Evolutionary conservation across 2,113 vertebrate species (phyloP).

Genomic region (Regulus satrapa): DNA sequence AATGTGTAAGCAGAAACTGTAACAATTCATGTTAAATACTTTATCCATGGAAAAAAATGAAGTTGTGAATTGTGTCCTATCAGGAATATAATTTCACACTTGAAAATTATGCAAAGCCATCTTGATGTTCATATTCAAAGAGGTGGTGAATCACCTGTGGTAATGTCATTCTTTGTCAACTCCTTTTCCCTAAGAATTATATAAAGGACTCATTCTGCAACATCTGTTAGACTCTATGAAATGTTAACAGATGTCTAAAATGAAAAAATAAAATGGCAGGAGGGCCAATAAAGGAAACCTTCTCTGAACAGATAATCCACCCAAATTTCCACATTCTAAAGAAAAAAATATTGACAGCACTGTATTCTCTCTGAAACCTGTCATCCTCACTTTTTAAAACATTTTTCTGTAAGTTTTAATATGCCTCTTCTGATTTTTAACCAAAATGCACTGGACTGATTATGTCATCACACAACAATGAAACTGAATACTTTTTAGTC

Average conservation of each 20-base stretch:
- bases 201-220: conserved; percentile 56
- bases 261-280: background rate
- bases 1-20: background rate
- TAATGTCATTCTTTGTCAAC: conserved; percentile 59
- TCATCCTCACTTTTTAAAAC: conserved; percentile 42
- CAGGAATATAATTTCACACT: conserved; percentile 26
- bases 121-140: conserved; percentile 14
- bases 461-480: conserved; percentile 33
- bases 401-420: conserved; percentile 44
- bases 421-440: conserved; percentile 30
- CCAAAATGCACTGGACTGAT: background rate
- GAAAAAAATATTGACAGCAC: conserved; percentile 20
- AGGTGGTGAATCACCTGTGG: conserved; percentile 28
- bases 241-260: conserved; percentile 76
- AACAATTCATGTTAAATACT: background rate
- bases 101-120: conserved; percentile 58
- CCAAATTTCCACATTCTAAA: conserved; percentile 63
- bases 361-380: conserved; percentile 44
- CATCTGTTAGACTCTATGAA: conserved; percentile 71
- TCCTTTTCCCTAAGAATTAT: conserved; percentile 48
- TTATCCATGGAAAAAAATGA: conserved; percentile 1
- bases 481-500: background rate
- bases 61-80: background rate
- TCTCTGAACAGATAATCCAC: conserved; percentile 66
- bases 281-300: conserved; percentile 65